phyloP scores from a whole-genome alignment of 2,888 invertebrate genomes.

The Phrixothrix hirtus region DNA sequence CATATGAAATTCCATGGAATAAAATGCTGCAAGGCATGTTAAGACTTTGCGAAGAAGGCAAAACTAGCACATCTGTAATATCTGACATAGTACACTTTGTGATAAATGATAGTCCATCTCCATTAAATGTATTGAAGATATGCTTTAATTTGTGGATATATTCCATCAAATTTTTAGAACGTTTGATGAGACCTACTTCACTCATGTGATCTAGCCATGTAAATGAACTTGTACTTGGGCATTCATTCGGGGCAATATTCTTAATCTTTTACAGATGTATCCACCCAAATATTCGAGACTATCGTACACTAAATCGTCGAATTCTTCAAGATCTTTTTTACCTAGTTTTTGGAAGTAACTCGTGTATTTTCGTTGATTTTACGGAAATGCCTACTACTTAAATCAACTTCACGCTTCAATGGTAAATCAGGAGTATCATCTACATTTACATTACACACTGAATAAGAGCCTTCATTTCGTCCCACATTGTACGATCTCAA shows the following conservation, averaged over 20 bases:
- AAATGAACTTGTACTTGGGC: constrained; percentile 3
- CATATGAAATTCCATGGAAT: too few relatives aligned
- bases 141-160: background rate
- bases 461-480: constrained; percentile 19
- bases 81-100: too few relatives aligned
- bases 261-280: constrained; percentile 28
- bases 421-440: constrained; percentile 28
- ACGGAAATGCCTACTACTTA: background rate
- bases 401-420: background rate
- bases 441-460: constrained; percentile 19
- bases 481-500: constrained; percentile 35
- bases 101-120: background rate
- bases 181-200: constrained; percentile 11
- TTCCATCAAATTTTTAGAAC: constrained; percentile 6
- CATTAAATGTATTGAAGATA: background rate
- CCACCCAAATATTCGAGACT: constrained; percentile 35
- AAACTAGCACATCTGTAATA: too few relatives aligned
- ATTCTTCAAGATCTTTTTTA: constrained; percentile 1
- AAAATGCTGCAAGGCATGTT: too few relatives aligned
- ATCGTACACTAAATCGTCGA: constrained; percentile 27
- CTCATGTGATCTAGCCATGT: constrained; percentile 17
- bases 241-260: background rate
- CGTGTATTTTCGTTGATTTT: background rate
- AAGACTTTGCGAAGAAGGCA: too few relatives aligned
- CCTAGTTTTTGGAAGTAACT: background rate